These are phyloP conservation scores for Enteromius trimaculatus DNA, from an alignment of 2,797 vertebrate genomes.

Conservation along the genomic window DNA sequence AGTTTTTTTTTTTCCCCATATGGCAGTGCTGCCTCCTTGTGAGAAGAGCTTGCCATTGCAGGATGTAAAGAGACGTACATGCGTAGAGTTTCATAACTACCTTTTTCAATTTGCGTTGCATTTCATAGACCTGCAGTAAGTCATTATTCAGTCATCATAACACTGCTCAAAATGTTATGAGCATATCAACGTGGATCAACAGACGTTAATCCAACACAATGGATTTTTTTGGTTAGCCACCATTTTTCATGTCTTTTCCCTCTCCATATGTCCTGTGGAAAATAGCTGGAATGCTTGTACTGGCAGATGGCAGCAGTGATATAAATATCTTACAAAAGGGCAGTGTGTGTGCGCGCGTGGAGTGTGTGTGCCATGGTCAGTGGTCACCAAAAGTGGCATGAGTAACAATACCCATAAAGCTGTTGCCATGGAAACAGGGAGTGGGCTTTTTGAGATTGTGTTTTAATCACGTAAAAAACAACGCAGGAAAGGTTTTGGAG, in stretches of 20 bases:
- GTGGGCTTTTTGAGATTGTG: conserved; percentile 68
- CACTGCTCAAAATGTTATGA: neutral
- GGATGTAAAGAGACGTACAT: neutral
- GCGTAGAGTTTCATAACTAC: neutral
- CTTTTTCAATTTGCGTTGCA: neutral
- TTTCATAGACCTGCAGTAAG: neutral
- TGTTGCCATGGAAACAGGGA: conserved; percentile 80
- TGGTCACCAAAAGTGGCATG: conserved; percentile 63
- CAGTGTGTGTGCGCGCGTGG: neutral
- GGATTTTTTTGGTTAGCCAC: neutral
- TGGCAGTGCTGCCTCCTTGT: conserved; percentile 77
- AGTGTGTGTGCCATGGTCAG: conserved; percentile 56
- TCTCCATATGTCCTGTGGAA: conserved; percentile 26
- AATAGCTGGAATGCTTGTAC: conserved; percentile 6
- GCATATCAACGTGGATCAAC: neutral
- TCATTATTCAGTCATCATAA: neutral
- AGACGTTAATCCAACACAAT: neutral
- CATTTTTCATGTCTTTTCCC: conserved; percentile 13
- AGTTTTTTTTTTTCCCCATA: conserved; percentile 59
- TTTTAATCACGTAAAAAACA: conserved; percentile 75
- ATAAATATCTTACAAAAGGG: conserved; percentile 46
- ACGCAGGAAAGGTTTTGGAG: conserved; percentile 65
- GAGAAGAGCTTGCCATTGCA: conserved; percentile 72
- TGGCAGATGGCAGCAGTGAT: conserved; percentile 49
- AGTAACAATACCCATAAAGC: conserved; percentile 70